phyloP scores from a whole-genome alignment of 2,797 vertebrate genomes.

The Myiotriccus ornatus region DNA sequence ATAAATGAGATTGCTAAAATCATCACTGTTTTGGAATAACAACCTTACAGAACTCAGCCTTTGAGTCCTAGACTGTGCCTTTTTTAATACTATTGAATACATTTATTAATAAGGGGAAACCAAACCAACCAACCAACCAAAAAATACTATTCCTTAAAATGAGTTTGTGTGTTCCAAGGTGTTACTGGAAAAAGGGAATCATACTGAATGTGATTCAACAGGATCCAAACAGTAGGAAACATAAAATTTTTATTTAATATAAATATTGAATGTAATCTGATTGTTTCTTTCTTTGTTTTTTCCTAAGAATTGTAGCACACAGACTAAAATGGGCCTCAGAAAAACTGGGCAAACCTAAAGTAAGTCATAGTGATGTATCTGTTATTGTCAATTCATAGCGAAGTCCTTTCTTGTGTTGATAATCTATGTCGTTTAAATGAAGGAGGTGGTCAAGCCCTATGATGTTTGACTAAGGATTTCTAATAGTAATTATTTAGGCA shows the following conservation, averaged over 20 bases:
- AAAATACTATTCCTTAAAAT: neutral
- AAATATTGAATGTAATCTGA: neutral
- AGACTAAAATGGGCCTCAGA: neutral
- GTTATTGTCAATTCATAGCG: neutral
- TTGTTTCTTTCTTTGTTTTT: rapidly evolving
- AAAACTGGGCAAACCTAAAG: neutral
- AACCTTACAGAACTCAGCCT: neutral
- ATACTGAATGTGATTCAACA: no score
- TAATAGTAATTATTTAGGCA: neutral
- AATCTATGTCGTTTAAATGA: neutral
- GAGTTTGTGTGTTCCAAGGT: neutral
- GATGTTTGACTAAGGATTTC: neutral
- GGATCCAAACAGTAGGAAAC: neutral
- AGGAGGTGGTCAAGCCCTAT: neutral
- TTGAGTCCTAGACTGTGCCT: neutral
- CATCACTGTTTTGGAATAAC: neutral
- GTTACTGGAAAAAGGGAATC: neutral
- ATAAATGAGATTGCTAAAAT: neutral
- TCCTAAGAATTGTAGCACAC: neutral
- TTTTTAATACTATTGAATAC: neutral
- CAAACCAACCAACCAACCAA: neutral
- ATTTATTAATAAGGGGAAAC: neutral
- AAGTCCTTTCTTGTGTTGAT: neutral
- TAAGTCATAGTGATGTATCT: neutral
- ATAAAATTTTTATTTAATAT: neutral